phyloP scores from a whole-genome alignment of 2,113 vertebrate species.

The Canis aureus region DNA sequence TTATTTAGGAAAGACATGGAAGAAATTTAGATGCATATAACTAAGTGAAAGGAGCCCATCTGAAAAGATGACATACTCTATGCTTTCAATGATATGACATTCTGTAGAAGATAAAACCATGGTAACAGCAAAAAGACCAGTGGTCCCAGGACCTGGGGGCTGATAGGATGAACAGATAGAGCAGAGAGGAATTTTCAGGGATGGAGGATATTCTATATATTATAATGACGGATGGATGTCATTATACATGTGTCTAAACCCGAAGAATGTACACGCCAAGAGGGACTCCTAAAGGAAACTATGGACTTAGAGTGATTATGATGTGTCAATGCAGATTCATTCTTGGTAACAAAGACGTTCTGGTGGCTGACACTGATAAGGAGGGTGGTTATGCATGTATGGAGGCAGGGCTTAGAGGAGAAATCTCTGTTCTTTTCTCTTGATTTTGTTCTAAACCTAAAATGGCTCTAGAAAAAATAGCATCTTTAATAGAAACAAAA shows the following conservation, averaged over 20 bases:
- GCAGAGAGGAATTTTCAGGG: background rate
- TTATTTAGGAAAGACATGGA: background rate
- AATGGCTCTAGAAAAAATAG: background rate
- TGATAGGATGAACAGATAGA: background rate
- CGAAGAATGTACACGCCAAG: background rate
- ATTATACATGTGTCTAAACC: background rate
- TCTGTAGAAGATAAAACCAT: background rate
- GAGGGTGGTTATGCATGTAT: no score
- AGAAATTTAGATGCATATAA: background rate
- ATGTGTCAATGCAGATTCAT: no score
- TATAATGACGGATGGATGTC: fast-evolving
- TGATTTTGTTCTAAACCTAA: background rate
- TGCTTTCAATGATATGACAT: background rate
- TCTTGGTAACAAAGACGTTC: background rate
- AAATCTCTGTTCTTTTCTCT: background rate
- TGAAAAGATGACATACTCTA: background rate
- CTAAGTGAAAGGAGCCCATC: background rate
- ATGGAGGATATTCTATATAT: background rate
- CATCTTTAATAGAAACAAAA: background rate
- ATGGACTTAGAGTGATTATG: no score
- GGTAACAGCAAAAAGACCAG: background rate
- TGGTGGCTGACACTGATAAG: background rate
- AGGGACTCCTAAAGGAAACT: background rate
- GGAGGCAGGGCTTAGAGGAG: no score
- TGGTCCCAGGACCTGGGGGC: no score